Percentiles rank a stretch among this genome's conserved stretches.
phyloP scores from a whole-genome alignment of 2,113 vertebrate genomes.

The Peucedramus taeniatus region DNA sequence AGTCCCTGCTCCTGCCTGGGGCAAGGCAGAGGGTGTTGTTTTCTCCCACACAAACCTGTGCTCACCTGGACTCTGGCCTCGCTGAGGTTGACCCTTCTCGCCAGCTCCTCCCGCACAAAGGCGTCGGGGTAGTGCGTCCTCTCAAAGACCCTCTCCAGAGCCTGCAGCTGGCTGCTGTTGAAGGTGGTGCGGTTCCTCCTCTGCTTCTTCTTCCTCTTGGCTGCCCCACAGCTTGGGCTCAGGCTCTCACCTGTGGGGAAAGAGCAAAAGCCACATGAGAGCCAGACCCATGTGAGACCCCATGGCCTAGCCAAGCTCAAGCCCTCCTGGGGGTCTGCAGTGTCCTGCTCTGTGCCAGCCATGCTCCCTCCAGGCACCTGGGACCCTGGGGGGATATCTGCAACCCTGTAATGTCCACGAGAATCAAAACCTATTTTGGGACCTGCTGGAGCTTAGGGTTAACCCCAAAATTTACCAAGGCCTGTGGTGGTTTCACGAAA shows the following conservation, averaged over 20 bases:
- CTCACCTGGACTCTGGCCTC: constrained; percentile 84
- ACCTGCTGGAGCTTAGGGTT: neutral
- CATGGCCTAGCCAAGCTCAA: accelerated
- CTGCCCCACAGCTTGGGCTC: constrained; percentile 39
- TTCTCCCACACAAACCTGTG: neutral
- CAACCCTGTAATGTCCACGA: neutral
- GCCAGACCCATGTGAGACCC: accelerated
- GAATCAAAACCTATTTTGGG: neutral
- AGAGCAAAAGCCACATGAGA: neutral
- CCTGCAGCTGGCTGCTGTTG: constrained; percentile 83
- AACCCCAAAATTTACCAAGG: neutral
- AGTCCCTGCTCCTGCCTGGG: neutral
- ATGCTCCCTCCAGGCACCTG: neutral
- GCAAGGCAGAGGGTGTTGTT: neutral
- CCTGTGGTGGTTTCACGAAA: neutral
- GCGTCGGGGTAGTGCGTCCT: constrained; percentile 81
- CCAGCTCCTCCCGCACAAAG: constrained; percentile 81
- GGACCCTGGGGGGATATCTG: accelerated
- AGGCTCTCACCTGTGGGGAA: constrained; percentile 64
- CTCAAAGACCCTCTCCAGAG: constrained; percentile 81
- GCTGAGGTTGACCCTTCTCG: constrained; percentile 78
- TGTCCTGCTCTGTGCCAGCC: neutral
- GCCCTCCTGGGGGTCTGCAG: neutral
- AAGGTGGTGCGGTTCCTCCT: constrained; percentile 83
- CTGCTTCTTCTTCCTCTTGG: constrained; percentile 81